Percentiles rank a stretch among this genome's conserved stretches.
These are phyloP conservation scores for Psix sp. DNA, from an alignment of 1,140 invertebrate genomes.

Conservation along the genomic window DNA sequence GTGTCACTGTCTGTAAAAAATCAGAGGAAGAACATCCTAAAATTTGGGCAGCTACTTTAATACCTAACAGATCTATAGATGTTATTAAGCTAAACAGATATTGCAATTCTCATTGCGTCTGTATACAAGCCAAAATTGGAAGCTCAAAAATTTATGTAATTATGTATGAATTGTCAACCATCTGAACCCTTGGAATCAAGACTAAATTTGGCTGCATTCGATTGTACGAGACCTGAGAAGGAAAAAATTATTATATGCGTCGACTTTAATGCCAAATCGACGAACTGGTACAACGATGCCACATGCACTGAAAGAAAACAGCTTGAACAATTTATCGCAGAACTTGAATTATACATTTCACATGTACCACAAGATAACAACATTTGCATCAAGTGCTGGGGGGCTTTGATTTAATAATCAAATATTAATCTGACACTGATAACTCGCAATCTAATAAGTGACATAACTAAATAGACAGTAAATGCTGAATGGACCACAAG, in stretches of 20 bases:
- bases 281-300: neutral
- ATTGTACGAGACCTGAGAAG: neutral
- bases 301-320: constrained; percentile 18
- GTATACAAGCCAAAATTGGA: too few species aligned
- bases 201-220: neutral
- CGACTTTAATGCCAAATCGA: constrained; percentile 13
- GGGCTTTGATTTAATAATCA: too few species aligned
- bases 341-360: constrained; percentile 3
- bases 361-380: constrained; percentile 5
- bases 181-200: too few species aligned
- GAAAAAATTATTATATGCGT: constrained; percentile 11
- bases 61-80: too few species aligned
- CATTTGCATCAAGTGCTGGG: constrained; percentile 1
- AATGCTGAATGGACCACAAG: constrained; percentile 2
- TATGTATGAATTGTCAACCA: too few species aligned
- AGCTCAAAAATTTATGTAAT: too few species aligned
- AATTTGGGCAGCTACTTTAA: too few species aligned
- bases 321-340: constrained; percentile 17
- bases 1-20: too few species aligned
- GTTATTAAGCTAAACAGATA: too few species aligned
- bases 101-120: too few species aligned
- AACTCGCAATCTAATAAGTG: neutral
- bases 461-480: constrained; percentile 9
- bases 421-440: constrained; percentile 33
- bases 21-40: too few species aligned